These are phyloP conservation scores for Notocelia uddmanniana DNA, from an alignment of 2,888 invertebrate genomes.

Conservation along the genomic window DNA sequence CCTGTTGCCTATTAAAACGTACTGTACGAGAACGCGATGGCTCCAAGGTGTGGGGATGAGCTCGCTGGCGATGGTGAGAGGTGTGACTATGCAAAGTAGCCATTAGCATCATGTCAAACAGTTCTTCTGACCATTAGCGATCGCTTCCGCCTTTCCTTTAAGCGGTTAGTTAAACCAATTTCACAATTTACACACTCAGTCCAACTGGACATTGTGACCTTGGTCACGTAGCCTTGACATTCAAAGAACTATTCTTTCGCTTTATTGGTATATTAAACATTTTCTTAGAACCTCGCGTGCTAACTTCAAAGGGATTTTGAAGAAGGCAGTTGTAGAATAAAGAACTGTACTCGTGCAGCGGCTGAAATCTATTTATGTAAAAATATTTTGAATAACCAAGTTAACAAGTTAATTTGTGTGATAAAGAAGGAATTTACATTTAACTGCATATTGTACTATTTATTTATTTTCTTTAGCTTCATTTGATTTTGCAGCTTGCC, in stretches of 20 bases:
- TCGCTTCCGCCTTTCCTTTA: background rate
- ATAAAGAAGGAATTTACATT: background rate
- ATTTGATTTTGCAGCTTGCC: no score
- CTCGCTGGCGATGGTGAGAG: no score
- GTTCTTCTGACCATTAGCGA: no score
- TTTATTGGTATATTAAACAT: conserved; percentile 16
- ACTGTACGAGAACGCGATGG: no score
- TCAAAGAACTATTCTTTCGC: background rate
- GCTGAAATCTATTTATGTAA: background rate
- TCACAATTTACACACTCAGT: conserved; percentile 30
- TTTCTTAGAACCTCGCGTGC: conserved; percentile 27
- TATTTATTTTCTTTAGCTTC: background rate
- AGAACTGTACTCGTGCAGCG: background rate
- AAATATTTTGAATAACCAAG: background rate
- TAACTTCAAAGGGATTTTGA: conserved; percentile 3
- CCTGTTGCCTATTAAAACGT: no score
- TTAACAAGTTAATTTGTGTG: background rate
- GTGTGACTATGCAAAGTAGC: no score
- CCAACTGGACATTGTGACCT: conserved; percentile 34
- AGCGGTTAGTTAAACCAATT: conserved; percentile 23
- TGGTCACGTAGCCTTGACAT: conserved; percentile 9
- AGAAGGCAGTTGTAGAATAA: conserved; percentile 1
- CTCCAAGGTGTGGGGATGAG: no score
- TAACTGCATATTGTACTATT: background rate
- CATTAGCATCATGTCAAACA: no score